phyloP scores from a whole-genome alignment of 2,113 vertebrate genomes.

The Protobothrops mucrosquamatus region DNA sequence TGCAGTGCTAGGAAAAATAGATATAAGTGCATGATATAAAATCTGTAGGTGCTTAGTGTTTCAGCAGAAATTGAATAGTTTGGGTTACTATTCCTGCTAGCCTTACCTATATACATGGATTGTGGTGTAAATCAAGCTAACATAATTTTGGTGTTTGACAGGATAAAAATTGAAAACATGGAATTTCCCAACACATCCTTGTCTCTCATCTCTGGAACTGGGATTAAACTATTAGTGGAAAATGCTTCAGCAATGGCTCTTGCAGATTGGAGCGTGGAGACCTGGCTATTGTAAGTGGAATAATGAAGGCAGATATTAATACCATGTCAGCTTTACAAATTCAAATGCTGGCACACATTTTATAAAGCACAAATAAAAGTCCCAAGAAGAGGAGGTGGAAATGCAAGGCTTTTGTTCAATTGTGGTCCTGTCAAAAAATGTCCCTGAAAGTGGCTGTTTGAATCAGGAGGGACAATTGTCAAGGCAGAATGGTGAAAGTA shows the following conservation, averaged over 20 bases:
- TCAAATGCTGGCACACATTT: neutral
- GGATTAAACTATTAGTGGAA: constrained; percentile 61
- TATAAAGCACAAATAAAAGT: neutral
- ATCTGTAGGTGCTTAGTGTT: neutral
- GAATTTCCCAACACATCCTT: constrained; percentile 68
- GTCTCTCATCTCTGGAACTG: constrained; percentile 58
- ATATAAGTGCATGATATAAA: neutral
- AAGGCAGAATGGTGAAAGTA: neutral
- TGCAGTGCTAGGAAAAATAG: neutral
- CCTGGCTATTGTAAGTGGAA: constrained; percentile 69
- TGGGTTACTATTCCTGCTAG: neutral
- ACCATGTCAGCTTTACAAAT: neutral
- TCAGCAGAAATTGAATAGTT: neutral
- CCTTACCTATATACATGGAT: neutral
- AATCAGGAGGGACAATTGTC: neutral
- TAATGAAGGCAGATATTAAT: too few relatives aligned
- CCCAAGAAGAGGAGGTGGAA: neutral
- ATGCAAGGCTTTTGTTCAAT: neutral
- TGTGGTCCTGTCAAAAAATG: neutral
- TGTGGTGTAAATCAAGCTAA: neutral
- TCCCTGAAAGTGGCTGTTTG: neutral
- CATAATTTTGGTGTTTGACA: constrained; percentile 32
- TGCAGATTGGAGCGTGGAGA: constrained; percentile 63
- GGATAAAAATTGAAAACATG: constrained; percentile 63
- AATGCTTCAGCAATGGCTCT: constrained; percentile 58